These are phyloP conservation scores for Oligia strigilis DNA, from an alignment of 2,888 invertebrate genomes.

Conservation along the genomic window DNA sequence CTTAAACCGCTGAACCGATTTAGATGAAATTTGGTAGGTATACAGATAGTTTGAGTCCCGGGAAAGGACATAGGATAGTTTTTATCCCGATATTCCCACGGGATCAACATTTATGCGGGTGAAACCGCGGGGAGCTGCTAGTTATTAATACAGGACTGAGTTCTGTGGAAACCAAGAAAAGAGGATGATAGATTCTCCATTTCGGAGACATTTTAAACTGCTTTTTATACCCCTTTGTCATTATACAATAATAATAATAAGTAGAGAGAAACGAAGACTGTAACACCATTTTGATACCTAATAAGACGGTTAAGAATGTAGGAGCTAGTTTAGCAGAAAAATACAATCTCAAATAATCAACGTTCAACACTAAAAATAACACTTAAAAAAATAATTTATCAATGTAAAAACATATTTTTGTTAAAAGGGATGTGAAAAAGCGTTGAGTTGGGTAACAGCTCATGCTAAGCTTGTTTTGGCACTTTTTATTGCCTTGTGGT, in stretches of 20 bases:
- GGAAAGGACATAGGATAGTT: too few species aligned
- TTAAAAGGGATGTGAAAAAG: not conserved
- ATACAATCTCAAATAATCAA: not conserved
- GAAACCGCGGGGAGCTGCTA: too few species aligned
- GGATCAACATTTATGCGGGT: too few species aligned
- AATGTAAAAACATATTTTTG: not conserved
- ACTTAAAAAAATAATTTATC: not conserved
- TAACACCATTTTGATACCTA: not conserved
- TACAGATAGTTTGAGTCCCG: too few species aligned
- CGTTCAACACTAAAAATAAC: not conserved
- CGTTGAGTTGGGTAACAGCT: not conserved
- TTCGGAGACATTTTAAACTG: not conserved
- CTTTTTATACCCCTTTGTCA: not conserved
- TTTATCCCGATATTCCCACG: too few species aligned
- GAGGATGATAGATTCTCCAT: not conserved
- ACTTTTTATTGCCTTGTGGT: slow-evolving; percentile 6
- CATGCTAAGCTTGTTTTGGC: not conserved
- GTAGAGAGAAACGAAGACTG: not conserved
- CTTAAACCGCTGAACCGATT: too few species aligned
- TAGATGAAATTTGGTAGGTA: too few species aligned
- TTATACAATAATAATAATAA: not conserved
- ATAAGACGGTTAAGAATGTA: not conserved
- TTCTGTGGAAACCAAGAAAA: not conserved
- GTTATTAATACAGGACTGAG: not conserved
- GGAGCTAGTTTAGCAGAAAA: not conserved